Evolutionary conservation across 2,113 vertebrate species (phyloP).

Genomic region (Malurus cyaneus): DNA sequence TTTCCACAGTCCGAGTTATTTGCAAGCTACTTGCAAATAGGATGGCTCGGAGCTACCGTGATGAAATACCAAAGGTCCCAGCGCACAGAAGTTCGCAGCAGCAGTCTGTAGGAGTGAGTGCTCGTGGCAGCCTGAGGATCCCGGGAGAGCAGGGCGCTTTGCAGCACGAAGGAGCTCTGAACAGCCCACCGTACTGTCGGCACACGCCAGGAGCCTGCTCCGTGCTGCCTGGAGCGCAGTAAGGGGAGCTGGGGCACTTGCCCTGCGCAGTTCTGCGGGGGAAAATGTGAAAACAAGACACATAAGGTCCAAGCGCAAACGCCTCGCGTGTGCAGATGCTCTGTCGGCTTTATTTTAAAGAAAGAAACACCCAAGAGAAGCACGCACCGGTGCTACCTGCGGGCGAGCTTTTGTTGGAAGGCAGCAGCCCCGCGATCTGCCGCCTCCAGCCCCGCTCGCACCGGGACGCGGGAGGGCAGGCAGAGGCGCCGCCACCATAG

Average conservation of each 20-base stretch:
- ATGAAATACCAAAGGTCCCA: not conserved
- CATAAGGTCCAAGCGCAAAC: not conserved
- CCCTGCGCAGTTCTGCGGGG: too few relatives aligned
- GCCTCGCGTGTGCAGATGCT: not conserved
- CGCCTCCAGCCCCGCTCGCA: not conserved
- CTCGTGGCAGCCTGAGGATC: not conserved
- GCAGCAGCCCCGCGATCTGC: not conserved
- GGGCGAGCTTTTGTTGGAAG: not conserved
- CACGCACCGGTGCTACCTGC: not conserved
- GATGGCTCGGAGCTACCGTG: not conserved
- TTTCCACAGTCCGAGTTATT: not conserved
- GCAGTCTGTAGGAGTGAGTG: not conserved
- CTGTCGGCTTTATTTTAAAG: not conserved
- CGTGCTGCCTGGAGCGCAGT: not conserved
- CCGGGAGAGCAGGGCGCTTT: not conserved
- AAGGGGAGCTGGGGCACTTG: too few relatives aligned
- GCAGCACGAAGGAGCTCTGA: not conserved
- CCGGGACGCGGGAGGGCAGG: not conserved
- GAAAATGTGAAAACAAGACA: not conserved
- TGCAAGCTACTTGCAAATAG: not conserved
- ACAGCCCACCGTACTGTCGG: fast-evolving
- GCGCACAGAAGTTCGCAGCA: fast-evolving
- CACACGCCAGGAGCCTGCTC: not conserved
- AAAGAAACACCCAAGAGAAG: not conserved
- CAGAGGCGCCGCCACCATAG: fast-evolving